Base-by-base conservation (phyloP, 2,113 vertebrate species). In the Redunca redunca region DNA sequence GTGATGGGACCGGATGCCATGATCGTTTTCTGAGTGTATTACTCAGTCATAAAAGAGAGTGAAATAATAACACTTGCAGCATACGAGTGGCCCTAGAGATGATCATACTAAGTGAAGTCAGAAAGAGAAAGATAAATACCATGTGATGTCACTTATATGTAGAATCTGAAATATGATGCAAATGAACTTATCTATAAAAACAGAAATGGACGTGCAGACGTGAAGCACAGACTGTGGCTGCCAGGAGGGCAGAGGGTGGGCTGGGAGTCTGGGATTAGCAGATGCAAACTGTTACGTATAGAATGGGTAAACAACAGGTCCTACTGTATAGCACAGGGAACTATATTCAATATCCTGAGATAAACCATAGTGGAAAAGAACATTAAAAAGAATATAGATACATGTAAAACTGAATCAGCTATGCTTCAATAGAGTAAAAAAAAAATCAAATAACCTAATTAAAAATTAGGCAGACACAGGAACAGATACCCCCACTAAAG, bases 141-240 rank as follows among this genome's bases (percentile, higher is more conserved):
- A 1, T 36, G n/a, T 1, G n/a, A 5, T 71, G 2, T 21, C 64
- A 21, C n/a, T 71, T 71, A 21, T 0, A 71, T 5, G n/a, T 11
- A 21, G 64, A 36, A 21, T 10, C 64, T 71, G 36, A 21, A 36
- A 2, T 23, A 40, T 3, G n/a, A 71, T 5, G 9, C n/a, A 40
- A 40, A 6, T 21, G n/a, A 71, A 23, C n/a, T 71, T 71, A 71
- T 40, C 67, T 12, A 21, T 19, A 4, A 40, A 12, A 40, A 12
- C 9, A 71, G n/a, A 40, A 40, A 23, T 1, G 36, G n/a, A 40
- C 5, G 9, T 40, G 11, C 67, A 40, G 10, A 23, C 0, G 4
- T 40, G 36, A 36, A 71, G n/a, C 19, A 0, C 64, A 71, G n/a
- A 5, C 64, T 71, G 64, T 36, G 64, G n/a, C 9, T 2, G 64